phyloP scores from a whole-genome alignment of 1,140 invertebrate species.

The Cotesia glomerata region DNA sequence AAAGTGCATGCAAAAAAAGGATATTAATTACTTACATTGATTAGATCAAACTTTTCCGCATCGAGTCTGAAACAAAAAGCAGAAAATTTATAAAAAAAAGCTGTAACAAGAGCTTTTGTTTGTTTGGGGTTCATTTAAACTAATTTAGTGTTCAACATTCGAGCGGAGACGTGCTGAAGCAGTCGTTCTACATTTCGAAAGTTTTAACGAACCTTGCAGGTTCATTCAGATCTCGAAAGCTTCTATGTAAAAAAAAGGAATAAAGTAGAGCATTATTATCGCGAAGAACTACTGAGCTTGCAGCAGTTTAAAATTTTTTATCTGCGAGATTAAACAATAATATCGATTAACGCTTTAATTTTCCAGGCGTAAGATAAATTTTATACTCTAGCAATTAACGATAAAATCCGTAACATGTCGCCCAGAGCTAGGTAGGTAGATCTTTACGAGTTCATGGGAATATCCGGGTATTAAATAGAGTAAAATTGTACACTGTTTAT shows the following conservation, averaged over 20 bases:
- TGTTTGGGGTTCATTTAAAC: no score
- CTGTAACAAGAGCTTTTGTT: neutral
- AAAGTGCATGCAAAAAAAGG: constrained; percentile 3
- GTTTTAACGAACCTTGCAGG: no score
- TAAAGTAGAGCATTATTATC: no score
- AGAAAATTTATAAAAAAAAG: constrained; percentile 28
- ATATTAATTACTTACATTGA: constrained; percentile 76
- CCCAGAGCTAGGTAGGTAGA: neutral
- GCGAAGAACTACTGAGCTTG: no score
- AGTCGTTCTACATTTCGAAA: no score
- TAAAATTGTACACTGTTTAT: neutral
- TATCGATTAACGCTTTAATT: no score
- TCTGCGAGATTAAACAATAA: no score
- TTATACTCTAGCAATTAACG: neutral
- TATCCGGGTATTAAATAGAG: constrained; percentile 5
- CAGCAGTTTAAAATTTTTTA: no score
- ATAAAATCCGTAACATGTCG: constrained; percentile 13
- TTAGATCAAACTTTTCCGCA: constrained; percentile 79
- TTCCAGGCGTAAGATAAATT: neutral
- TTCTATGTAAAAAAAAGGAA: no score
- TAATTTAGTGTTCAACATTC: no score
- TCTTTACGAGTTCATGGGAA: neutral
- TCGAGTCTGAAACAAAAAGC: constrained; percentile 76
- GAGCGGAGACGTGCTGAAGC: no score
- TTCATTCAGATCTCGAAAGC: no score